These are phyloP conservation scores for Hypomecis punctinalis DNA, from an alignment of 2,888 invertebrate species.

Conservation along the genomic window DNA sequence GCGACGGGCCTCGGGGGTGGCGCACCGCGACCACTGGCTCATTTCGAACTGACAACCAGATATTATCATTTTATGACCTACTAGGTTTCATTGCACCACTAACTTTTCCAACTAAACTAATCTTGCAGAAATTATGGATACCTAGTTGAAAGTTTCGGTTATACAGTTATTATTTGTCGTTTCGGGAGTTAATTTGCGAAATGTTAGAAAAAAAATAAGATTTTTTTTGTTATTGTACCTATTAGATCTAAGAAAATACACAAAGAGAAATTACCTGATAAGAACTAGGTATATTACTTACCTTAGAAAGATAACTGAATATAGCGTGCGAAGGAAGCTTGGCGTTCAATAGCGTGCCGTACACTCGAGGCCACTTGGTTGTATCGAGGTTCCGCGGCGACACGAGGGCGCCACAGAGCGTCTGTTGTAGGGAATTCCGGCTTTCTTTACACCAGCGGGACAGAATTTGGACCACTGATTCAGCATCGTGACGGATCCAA, in stretches of 20 bases:
- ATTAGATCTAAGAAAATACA: no score
- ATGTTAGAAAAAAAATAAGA: no score
- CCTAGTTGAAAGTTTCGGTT: no score
- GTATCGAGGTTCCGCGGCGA: slow-evolving; percentile 51
- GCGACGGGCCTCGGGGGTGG: slow-evolving; percentile 47
- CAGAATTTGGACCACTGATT: slow-evolving; percentile 49
- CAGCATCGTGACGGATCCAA: slow-evolving; percentile 60
- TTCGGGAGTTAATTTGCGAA: no score
- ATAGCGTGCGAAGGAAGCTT: slow-evolving; percentile 56
- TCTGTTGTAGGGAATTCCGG: slow-evolving; percentile 47
- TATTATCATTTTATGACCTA: no score
- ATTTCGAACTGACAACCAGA: slow-evolving; percentile 59
- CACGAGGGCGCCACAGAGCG: slow-evolving; percentile 60
- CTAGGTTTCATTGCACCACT: no score
- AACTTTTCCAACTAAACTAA: no score
- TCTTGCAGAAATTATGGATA: no score
- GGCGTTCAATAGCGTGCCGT: slow-evolving; percentile 56
- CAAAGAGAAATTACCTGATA: no score
- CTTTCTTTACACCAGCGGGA: slow-evolving; percentile 47
- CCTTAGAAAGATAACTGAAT: slow-evolving; percentile 75
- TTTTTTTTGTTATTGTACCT: no score
- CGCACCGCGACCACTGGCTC: slow-evolving; percentile 55
- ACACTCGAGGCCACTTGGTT: slow-evolving; percentile 54
- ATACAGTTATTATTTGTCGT: no score
- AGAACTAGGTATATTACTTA: slow-evolving; percentile 35